Evolutionary conservation across 64 coral and sea anemone genomes (phyloP), one percentile per base, ranked within the genome.

Genomic region (Exaiptasia diaphana): DNA sequence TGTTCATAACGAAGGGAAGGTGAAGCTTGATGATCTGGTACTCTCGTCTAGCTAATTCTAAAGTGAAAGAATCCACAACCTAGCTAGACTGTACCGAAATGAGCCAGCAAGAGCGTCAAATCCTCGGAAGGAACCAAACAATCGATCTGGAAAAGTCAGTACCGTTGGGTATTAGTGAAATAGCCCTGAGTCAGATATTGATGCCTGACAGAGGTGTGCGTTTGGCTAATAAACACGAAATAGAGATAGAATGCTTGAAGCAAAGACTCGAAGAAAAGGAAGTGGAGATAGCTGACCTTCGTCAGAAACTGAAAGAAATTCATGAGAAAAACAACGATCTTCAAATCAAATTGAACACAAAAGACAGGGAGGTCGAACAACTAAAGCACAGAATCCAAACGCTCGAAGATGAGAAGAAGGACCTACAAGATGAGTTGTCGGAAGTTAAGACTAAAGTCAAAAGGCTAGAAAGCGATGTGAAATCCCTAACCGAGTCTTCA

Each of bases 391-490:
- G 79, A 38, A 53, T 83, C 29, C 18, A 49, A 53, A 20, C 61
- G 25, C 80, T 83, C 45, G 80, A 71, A 71, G 68, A 50, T 0
- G 64, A 83, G 8, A 71, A 83, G 64, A 82, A 82, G 22, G 41
- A 65, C 6, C 18, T 82, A 27, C 42, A 56, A 55, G 43, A 82
- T 23, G 64, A 82, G 34, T 55, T 82, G 45, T 24, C n/a, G n/a
- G 67, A 41, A 3, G 63, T 82, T 39, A 23, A 53, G 69, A 39
- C 41, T 17, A 82, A 83, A 15, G 42, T 83, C 20, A 56, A 24
- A 18, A 44, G 41, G 7, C 27, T 83, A 23, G 64, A 82, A n/a
- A 68, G 41, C 3, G 64, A 71, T 36, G 39, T 83, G 20, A 83
- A 59, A 40, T 40, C 71, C 6, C 41, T 83, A 20, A 44, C 1